Percentiles rank a stretch among this genome's conserved stretches.
These are phyloP conservation scores for Plutomurus gul DNA, from an alignment of 1,140 invertebrate species.

Conservation along the genomic window DNA sequence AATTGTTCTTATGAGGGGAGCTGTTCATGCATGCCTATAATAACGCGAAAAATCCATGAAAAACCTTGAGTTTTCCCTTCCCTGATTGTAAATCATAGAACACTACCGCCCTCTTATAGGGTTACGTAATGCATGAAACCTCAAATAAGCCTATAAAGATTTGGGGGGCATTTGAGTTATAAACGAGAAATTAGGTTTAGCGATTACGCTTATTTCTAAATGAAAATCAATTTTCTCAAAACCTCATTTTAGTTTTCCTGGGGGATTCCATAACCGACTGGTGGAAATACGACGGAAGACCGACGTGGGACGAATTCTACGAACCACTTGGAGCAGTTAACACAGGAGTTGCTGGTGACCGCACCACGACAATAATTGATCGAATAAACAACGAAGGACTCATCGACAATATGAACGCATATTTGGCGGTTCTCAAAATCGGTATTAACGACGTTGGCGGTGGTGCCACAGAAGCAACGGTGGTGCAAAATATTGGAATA, in stretches of 20 bases:
- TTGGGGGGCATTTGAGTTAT: too few species aligned
- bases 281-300: neutral
- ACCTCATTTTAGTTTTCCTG: neutral
- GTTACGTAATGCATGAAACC: too few species aligned
- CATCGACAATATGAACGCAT: constrained; percentile 1
- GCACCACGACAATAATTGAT: neutral
- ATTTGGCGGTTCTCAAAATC: constrained; percentile 36
- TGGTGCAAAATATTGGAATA: neutral
- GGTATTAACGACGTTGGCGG: constrained; percentile 31
- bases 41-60: too few species aligned
- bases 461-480: neutral
- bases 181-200: too few species aligned
- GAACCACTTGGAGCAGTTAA: constrained; percentile 31
- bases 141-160: too few species aligned
- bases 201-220: too few species aligned
- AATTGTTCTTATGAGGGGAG: too few species aligned
- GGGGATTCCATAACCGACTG: constrained; percentile 35
- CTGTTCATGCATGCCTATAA: too few species aligned
- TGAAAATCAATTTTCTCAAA: neutral
- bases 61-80: too few species aligned
- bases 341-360: constrained; percentile 18
- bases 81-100: too few species aligned
- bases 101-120: too few species aligned
- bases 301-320: neutral
- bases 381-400: constrained; percentile 24